phyloP scores from a whole-genome alignment of 1,140 invertebrate species.

The Steinernema khuongi region DNA sequence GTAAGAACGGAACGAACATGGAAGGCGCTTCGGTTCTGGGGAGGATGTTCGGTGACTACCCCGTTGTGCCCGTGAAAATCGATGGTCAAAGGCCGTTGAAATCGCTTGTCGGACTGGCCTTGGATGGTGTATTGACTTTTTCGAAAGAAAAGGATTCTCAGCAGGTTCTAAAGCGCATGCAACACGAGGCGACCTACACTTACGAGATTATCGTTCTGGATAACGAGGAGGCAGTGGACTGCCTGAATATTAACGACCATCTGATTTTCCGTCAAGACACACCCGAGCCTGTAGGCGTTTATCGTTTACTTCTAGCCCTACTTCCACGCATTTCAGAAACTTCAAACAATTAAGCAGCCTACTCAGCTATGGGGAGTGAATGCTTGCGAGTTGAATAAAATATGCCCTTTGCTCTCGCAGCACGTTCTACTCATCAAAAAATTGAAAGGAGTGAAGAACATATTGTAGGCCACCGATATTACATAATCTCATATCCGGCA shows the following conservation, averaged over 20 bases:
- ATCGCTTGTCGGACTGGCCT: slow-evolving; percentile 27
- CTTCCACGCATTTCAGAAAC: slow-evolving; percentile 48
- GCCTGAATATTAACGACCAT: slow-evolving; percentile 49
- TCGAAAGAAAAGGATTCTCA: slow-evolving; percentile 45
- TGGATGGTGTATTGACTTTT: slow-evolving; percentile 37
- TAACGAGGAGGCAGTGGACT: slow-evolving; percentile 48
- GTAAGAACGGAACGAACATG: slow-evolving; percentile 56
- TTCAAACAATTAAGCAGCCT: slow-evolving; percentile 43
- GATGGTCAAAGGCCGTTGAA: slow-evolving; percentile 22
- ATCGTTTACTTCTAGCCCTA: background rate
- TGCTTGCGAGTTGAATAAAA: slow-evolving; percentile 41
- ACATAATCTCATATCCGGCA: too few species aligned
- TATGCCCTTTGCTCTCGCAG: slow-evolving; percentile 41
- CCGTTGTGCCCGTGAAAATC: slow-evolving; percentile 49
- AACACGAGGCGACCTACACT: slow-evolving; percentile 53
- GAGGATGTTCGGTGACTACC: slow-evolving; percentile 48
- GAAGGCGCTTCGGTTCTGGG: slow-evolving; percentile 54
- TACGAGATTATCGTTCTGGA: slow-evolving; percentile 51
- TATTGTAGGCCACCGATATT: too few species aligned
- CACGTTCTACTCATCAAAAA: slow-evolving; percentile 46
- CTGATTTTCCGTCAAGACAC: slow-evolving; percentile 48
- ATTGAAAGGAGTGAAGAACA: slow-evolving; percentile 24
- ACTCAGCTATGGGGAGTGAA: slow-evolving; percentile 50
- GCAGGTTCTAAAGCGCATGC: slow-evolving; percentile 38
- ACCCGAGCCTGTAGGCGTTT: slow-evolving; percentile 41